Evolutionary conservation across 2,797 vertebrate species (phyloP), one percentile per base, ranked within the genome.

Genomic region (Chelmon rostratus): DNA sequence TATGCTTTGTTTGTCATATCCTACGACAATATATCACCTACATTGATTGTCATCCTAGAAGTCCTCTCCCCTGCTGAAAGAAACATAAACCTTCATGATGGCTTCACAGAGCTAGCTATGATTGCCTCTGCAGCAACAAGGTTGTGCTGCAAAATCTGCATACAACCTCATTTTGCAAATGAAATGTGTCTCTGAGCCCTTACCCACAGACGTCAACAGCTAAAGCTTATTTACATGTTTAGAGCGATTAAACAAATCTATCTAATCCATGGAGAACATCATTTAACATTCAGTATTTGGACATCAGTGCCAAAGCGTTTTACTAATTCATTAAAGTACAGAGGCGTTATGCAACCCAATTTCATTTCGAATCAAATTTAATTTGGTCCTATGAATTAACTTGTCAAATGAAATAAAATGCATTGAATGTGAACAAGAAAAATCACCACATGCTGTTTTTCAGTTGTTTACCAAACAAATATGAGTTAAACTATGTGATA

Each of bases 221-320:
- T 83, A 70, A 78, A 87, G 86, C 82, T 76, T 86, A 85, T 89
- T 87, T 88, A 69, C 74, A 88, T 86, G 84, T 88, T 85, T 66
- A 74, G 58, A 69, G 83, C 23, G 78, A 89, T 87, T 89, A 84
- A 84, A 84, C 77, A 76, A 85, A 87, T 88, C 53, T 84, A 61
- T 89, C 65, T 85, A 87, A 91, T 91, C 89, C 87, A 71, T 3
- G n/a, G 82, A 87, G 82, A 88, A 89, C 82, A 86, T 87, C 53
- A 76, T 90, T 88, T 89, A 83, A 80, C 73, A 77, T 90, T 84
- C 65, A 65, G 78, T 62, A 40, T 86, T 87, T 87, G 79, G 76
- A 86, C 71, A 82, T 81, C 70, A 56, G 65, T 86, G 77, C 82
- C 76, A 85, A 89, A 74, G 62, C 25, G 1, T 83, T 88, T 83